A percentile compares a stretch with the other conserved stretches of the same genome.
Evolutionary conservation across 1,140 invertebrate species (phyloP).

Genomic region (Sipha flava): DNA sequence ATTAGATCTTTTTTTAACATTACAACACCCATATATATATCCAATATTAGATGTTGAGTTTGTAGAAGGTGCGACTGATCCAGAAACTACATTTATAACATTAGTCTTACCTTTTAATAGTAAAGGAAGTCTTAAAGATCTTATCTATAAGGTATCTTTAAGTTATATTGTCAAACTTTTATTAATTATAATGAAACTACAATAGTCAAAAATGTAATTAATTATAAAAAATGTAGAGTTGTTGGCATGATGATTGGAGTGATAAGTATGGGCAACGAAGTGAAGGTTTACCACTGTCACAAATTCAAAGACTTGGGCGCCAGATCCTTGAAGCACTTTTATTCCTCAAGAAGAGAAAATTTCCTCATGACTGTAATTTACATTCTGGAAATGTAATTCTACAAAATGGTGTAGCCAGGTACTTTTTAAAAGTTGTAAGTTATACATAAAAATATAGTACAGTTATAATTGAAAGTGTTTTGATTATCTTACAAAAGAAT

Average conservation of each 20-base stretch:
- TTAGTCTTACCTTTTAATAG: conserved; percentile 72
- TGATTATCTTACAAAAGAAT: conserved; percentile 48
- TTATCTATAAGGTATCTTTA: conserved; percentile 67
- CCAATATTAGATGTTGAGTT: conserved; percentile 75
- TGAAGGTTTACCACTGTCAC: conserved; percentile 60
- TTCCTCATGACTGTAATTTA: conserved; percentile 74
- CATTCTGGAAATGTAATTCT: conserved; percentile 85
- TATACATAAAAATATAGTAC: neutral
- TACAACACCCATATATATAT: conserved; percentile 87
- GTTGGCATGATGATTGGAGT: conserved; percentile 62
- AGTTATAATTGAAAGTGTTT: conserved; percentile 37
- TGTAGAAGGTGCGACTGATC: conserved; percentile 45
- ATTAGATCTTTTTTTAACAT: conserved; percentile 69
- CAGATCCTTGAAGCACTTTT: conserved; percentile 81
- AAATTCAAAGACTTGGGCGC: conserved; percentile 74
- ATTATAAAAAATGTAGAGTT: conserved; percentile 43
- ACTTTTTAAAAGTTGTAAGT: conserved; percentile 32
- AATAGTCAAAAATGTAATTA: neutral
- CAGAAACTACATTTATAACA: conserved; percentile 53
- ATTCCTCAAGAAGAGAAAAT: conserved; percentile 77
- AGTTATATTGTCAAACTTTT: neutral
- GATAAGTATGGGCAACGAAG: conserved; percentile 59
- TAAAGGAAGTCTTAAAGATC: conserved; percentile 76
- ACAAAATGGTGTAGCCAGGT: conserved; percentile 75
- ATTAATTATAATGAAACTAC: neutral